phyloP scores from a whole-genome alignment of 2,888 invertebrate genomes.

The Liopterus haemorrhoidalis region DNA sequence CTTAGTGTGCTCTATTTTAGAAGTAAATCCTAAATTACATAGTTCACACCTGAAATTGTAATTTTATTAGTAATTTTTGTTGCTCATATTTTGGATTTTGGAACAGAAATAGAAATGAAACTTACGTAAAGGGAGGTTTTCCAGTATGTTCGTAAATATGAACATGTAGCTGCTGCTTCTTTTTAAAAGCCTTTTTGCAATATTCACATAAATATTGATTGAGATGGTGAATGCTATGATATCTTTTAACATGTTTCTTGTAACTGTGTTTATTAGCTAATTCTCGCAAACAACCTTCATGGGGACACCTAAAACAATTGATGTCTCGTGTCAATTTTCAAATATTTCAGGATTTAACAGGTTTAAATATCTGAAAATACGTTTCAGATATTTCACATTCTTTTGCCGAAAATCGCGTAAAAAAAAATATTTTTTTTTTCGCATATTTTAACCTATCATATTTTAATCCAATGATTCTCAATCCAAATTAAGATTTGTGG shows the following conservation, averaged over 20 bases:
- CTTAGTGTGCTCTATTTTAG: conserved; percentile 31
- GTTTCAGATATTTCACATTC: no score
- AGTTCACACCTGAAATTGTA: conserved; percentile 32
- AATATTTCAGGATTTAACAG: no score
- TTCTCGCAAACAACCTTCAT: conserved; percentile 32
- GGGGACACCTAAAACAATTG: conserved; percentile 22
- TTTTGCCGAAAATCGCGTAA: no score
- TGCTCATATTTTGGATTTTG: neutral
- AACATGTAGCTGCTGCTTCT: conserved; percentile 8
- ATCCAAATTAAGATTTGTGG: no score
- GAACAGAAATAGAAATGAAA: conserved; percentile 1
- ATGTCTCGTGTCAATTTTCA: no score
- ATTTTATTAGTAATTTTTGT: neutral
- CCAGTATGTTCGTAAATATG: conserved; percentile 29
- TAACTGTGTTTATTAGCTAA: conserved; percentile 8
- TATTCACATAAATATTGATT: conserved; percentile 14
- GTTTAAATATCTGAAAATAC: no score
- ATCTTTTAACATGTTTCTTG: conserved; percentile 7
- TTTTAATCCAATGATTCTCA: no score
- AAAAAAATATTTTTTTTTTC: no score
- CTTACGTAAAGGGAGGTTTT: conserved; percentile 31
- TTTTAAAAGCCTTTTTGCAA: conserved; percentile 12
- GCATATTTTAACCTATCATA: no score
- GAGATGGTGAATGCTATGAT: no score
- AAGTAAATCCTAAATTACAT: conserved; percentile 34